Conservation (phyloP, 2,797 vertebrate species). For the Smutsia gigantea region DNA sequence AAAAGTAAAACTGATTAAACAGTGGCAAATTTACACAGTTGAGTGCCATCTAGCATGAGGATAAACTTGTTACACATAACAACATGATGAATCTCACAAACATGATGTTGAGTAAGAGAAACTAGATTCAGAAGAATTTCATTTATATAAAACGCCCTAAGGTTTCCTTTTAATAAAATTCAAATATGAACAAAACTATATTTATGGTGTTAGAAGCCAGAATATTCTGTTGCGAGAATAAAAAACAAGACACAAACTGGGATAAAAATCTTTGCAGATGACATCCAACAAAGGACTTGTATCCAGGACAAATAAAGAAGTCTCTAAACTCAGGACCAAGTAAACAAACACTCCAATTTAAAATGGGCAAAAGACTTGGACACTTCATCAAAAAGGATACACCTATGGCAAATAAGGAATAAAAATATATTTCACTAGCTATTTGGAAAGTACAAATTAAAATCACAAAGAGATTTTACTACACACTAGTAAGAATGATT, state of each 20-base stretch:
- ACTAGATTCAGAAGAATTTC: background rate
- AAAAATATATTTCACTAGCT: background rate
- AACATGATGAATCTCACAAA: background rate
- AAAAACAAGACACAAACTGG: background rate
- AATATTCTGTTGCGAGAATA: background rate
- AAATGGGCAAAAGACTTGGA: background rate
- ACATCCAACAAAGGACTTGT: background rate
- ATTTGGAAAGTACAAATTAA: background rate
- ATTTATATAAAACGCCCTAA: background rate
- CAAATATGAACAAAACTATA: background rate
- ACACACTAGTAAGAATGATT: background rate
- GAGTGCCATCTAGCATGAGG: background rate
- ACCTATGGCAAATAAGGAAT: background rate
- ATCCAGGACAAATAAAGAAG: background rate
- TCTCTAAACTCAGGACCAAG: background rate
- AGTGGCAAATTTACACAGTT: background rate
- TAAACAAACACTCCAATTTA: background rate
- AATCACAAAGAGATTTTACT: background rate
- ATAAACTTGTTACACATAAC: background rate
- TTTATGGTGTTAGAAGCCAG: background rate
- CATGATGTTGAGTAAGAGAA: background rate
- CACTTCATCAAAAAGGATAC: background rate
- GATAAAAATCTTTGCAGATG: background rate
- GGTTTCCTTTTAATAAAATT: conserved; percentile 16
- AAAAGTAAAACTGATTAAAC: background rate